Percentiles rank a stretch among this genome's conserved stretches.
Conservation (phyloP, 2,888 invertebrate species). For the Hipparchia sbordonii region DNA sequence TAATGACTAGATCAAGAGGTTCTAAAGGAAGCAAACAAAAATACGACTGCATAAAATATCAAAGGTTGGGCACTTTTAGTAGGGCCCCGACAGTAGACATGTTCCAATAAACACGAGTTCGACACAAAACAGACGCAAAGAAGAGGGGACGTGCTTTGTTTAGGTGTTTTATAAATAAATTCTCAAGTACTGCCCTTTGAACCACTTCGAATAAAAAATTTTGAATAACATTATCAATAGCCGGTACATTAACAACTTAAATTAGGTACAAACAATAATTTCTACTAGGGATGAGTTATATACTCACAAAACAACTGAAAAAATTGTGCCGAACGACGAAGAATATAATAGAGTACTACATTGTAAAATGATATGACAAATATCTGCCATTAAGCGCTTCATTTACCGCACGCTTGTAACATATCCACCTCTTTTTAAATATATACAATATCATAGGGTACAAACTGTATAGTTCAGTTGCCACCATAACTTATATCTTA, state of each 20-base stretch:
- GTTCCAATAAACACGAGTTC: conserved; percentile 70
- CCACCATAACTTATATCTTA: too few relatives aligned
- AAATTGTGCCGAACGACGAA: too few relatives aligned
- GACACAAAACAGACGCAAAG: conserved; percentile 75
- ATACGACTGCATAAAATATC: conserved; percentile 57
- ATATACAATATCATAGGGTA: too few relatives aligned
- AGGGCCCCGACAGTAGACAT: conserved; percentile 59
- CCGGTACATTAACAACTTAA: neutral
- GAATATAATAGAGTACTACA: too few relatives aligned
- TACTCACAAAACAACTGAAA: too few relatives aligned
- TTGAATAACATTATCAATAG: conserved; percentile 9
- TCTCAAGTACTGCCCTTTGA: conserved; percentile 59
- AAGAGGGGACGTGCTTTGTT: conserved; percentile 67
- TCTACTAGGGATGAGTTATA: neutral
- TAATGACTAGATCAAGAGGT: conserved; percentile 42
- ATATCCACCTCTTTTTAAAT: too few relatives aligned
- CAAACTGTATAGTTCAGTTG: too few relatives aligned
- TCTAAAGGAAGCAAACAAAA: conserved; percentile 40
- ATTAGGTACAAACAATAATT: neutral
- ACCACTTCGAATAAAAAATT: conserved; percentile 45
- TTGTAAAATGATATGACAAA: too few relatives aligned
- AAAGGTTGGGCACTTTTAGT: conserved; percentile 51
- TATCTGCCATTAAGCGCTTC: too few relatives aligned
- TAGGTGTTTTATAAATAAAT: conserved; percentile 67
- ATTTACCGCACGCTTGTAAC: too few relatives aligned